Conservation (phyloP, 2,797 vertebrate species). For the Semotilus atromaculatus region DNA sequence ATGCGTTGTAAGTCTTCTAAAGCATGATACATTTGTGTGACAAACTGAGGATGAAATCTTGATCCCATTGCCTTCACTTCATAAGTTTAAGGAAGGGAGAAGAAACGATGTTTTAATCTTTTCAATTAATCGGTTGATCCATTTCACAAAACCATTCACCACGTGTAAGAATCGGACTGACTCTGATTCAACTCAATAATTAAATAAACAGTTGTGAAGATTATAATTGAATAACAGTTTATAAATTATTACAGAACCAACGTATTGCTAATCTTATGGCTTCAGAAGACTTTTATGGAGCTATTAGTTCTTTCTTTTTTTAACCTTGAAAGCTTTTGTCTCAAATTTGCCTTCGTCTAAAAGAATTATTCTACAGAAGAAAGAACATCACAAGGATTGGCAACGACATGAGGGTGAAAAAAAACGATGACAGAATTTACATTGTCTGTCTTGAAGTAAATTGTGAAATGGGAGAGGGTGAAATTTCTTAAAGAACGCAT, state of each 20-base stretch:
- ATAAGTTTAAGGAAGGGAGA: background rate
- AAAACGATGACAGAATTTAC: background rate
- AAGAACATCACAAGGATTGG: background rate
- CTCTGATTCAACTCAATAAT: background rate
- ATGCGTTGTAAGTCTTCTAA: background rate
- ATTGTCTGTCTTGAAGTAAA: background rate
- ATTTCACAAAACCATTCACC: background rate
- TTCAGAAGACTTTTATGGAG: background rate
- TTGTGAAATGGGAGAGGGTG: background rate
- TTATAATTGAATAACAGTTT: background rate
- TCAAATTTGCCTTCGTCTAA: background rate
- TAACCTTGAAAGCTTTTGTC: background rate
- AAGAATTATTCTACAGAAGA: background rate
- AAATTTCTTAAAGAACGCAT: background rate
- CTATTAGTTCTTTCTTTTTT: background rate
- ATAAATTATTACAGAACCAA: background rate
- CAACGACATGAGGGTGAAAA: background rate
- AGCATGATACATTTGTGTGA: background rate
- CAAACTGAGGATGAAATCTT: background rate
- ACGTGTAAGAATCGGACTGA: background rate
- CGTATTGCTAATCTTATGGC: background rate
- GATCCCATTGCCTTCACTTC: background rate
- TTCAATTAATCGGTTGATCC: background rate
- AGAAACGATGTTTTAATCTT: background rate
- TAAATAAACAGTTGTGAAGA: background rate